Evolutionary conservation across 2,888 invertebrate species (phyloP), one percentile per base, ranked within the genome.

Genomic region (Cheilosia vulpina): DNA sequence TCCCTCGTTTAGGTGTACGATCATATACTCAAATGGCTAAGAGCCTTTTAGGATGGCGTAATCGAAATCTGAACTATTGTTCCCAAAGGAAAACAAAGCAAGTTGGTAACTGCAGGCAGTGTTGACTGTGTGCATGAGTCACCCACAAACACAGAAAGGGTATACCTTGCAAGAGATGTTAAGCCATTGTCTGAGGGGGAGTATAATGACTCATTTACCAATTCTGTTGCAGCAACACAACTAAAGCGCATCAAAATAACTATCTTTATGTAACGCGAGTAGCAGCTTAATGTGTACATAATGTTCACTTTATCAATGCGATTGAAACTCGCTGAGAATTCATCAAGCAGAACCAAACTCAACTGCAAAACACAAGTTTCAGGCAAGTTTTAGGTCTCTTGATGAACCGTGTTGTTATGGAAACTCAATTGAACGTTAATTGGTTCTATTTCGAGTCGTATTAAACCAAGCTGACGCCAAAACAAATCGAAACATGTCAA

Each of bases 401-500:
- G 3, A 34, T 11, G 11, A 34, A 38, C 38, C 38, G 4, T n/a
- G 31, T 24, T 43, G 24, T 60, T 43, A 43, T 43, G 47, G 34
- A n/a, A 34, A 50, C 50, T 19, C 31, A 50, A 63, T 45, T 47
- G 31, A 9, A 47, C 15, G 45, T 45, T 27, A 45, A 62, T 45
- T 45, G 47, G 31, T 63, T 50, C 50, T n/a, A 50, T 27, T 24
- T 21, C 13, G 21, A 21, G 17, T 13, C 47, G 13, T 6, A 34
- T 34, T 5, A 13, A 7, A 63, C 47, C 2, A 6, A 19, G 17
- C 50, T 24, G 2, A 15, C 15, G 5, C 21, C 52, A 71, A 63
- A 65, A 50, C 34, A 71, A 65, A 81, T 38, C 52, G 19, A 65
- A 76, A 52, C 58, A 76, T 34, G 65, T 60, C 62, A 72, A 60